Base-by-base conservation (phyloP, 2,113 vertebrate genomes). In the Leptodactylus fuscus region DNA sequence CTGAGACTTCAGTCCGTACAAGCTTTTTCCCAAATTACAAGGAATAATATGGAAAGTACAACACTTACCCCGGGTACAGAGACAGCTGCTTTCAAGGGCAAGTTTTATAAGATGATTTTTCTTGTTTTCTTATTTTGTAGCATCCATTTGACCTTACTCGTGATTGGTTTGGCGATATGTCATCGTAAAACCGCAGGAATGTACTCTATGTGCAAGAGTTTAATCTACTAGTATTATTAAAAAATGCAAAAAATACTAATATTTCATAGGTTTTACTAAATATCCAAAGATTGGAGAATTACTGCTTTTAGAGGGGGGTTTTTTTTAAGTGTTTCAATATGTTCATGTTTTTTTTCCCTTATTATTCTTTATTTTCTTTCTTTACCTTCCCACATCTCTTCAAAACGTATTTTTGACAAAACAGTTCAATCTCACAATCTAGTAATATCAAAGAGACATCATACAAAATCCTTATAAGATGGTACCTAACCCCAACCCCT, bases 1-100 rank as follows among this genome's bases (percentile, higher is more conserved):
- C 1, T 24, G 70, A 83, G 81, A 75, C 8, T 69, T 70, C 8
- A 22, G 18, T 51, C 29, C 15, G 2, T 38, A 20, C 49, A 51
- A 36, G 27, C 55, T 78, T 78, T 51, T 53, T 78, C 75, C 70
- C 38, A 73, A 73, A 24, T 73, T 5, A 46, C 70, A 73, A 24
- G 22, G 27, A 36, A 78, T 55, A 18, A 53, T 32, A 53, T 51
- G 48, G 16, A 77, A 20, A n/a, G 48, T 53, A 36, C 49, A 49
- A 20, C 74, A 10, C 48, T 36, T 78, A 78, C 75, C 75, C 75
- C 48, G 29, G n/a, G 46, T 32, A 34, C 8, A 76, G 74, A 27
- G 49, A 55, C 13, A 34, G 27, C 29, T 55, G 32, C n/a, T 12
- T 53, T n/a, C 48, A 78, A 53, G 75, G 75, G 48, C 75, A 55